phyloP scores from a whole-genome alignment of 2,113 vertebrate genomes.

The Lophura nycthemera region DNA sequence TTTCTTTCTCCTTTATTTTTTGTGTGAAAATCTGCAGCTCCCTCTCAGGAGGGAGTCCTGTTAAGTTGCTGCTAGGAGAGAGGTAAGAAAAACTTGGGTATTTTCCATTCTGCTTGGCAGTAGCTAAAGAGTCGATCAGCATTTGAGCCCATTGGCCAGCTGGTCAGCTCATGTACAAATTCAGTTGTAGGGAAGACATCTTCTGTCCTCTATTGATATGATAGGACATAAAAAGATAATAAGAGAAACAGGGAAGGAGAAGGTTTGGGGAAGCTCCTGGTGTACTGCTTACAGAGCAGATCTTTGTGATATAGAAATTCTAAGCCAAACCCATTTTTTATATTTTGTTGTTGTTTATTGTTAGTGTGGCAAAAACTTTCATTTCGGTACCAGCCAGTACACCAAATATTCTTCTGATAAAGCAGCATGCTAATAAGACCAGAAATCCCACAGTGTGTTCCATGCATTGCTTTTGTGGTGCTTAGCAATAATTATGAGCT shows the following conservation, averaged over 20 bases:
- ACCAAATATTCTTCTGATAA: neutral
- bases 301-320: neutral
- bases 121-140: neutral
- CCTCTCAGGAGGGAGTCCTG: neutral
- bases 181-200: neutral
- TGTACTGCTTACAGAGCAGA: neutral
- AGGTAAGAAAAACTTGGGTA: neutral
- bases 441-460: neutral
- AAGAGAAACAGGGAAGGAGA: neutral
- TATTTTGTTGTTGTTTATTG: neutral
- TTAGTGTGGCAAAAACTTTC: neutral
- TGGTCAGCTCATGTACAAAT: neutral
- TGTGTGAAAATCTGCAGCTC: neutral
- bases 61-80: slow-evolving; percentile 5
- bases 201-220: neutral
- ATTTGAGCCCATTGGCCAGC: neutral
- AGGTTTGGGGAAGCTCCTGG: neutral
- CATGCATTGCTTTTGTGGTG: neutral
- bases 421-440: neutral
- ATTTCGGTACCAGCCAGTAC: neutral
- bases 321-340: neutral
- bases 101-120: neutral
- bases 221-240: neutral
- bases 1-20: too few relatives aligned
- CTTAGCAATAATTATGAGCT: neutral